A percentile compares a stretch with the other conserved stretches of the same genome.
Evolutionary conservation across 2,113 vertebrate species (phyloP).

Genomic region (Andinoacara biseriatus): DNA sequence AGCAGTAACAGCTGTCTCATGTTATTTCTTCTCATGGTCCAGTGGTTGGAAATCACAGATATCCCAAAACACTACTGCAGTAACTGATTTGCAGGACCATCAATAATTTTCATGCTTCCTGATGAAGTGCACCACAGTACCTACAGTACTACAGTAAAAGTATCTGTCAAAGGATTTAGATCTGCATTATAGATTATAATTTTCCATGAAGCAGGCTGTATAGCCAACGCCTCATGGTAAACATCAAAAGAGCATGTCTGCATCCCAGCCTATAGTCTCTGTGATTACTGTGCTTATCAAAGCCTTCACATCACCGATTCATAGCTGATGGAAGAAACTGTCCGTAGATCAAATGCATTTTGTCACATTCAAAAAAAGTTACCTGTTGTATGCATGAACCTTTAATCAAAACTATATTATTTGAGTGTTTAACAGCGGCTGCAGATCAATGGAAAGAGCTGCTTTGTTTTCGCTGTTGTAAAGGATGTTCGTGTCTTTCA

Average conservation of each 20-base stretch:
- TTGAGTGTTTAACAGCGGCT: neutral
- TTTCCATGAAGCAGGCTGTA: constrained; percentile 16
- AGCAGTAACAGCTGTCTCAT: too few relatives aligned
- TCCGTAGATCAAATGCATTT: constrained; percentile 29
- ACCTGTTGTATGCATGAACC: neutral
- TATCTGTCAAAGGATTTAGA: neutral
- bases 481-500: constrained; percentile 7
- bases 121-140: neutral
- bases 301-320: neutral
- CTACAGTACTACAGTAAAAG: neutral
- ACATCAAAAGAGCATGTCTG: constrained; percentile 46
- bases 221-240: neutral
- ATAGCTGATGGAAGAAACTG: neutral
- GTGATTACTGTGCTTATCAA: constrained; percentile 29
- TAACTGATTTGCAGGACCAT: neutral
- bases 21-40: too few relatives aligned
- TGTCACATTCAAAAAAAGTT: neutral
- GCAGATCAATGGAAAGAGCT: neutral
- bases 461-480: neutral
- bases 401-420: constrained; percentile 20
- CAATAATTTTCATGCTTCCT: neutral
- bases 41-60: too few relatives aligned
- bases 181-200: constrained; percentile 21
- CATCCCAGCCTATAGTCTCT: constrained; percentile 18
- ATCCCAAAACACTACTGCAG: neutral